Percentiles rank a stretch among this genome's conserved stretches.
These are phyloP conservation scores for Bucco capensis DNA, from an alignment of 2,113 vertebrate genomes.

Conservation along the genomic window DNA sequence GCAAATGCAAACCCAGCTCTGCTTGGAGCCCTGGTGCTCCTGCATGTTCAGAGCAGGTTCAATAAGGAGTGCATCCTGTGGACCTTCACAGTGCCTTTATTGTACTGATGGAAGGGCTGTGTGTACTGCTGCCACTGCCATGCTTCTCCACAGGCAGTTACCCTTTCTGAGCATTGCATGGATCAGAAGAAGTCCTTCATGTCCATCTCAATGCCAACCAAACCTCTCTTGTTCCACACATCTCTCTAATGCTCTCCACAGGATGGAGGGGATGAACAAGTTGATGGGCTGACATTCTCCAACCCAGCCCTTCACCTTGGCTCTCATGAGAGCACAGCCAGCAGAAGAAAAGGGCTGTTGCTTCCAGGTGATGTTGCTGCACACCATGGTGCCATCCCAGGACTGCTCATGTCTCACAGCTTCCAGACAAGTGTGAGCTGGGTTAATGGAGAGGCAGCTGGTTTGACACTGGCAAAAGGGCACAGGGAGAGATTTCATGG, in stretches of 20 bases:
- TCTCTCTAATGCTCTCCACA: neutral
- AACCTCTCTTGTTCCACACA: neutral
- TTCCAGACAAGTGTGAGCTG: neutral
- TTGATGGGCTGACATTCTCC: neutral
- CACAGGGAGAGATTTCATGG: neutral
- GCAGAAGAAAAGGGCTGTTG: neutral
- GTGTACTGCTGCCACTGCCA: fast-evolving
- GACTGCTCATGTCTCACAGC: neutral
- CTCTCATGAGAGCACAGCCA: neutral
- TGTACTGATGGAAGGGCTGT: neutral
- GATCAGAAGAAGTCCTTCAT: neutral
- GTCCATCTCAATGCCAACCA: neutral
- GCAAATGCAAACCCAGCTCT: neutral
- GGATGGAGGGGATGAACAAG: neutral
- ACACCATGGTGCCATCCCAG: neutral
- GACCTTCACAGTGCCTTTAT: neutral
- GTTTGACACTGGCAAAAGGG: neutral
- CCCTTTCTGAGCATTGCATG: neutral
- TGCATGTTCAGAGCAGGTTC: neutral
- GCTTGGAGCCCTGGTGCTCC: neutral
- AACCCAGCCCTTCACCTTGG: fast-evolving
- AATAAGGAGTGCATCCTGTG: fast-evolving
- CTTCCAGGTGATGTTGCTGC: neutral
- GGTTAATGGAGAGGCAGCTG: fast-evolving
- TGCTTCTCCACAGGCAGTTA: neutral